phyloP scores from a whole-genome alignment of 2,113 vertebrate genomes.

The Saccopteryx leptura region DNA sequence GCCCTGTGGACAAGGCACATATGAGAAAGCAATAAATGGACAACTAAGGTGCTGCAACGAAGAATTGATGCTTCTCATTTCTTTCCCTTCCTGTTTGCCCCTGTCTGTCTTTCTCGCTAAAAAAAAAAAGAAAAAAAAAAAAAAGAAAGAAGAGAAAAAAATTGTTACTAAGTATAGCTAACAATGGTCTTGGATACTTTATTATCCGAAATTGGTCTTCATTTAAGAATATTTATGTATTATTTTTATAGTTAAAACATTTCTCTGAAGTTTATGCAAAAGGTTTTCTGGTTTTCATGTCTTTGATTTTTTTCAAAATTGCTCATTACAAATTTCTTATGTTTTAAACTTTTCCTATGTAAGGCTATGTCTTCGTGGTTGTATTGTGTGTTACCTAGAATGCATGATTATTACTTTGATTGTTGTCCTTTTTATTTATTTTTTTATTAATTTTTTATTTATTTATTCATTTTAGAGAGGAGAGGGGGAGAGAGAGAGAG shows the following conservation, averaged over 20 bases:
- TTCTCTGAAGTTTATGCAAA: conserved; percentile 29
- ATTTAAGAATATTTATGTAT: conserved; percentile 60
- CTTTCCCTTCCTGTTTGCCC: too few relatives aligned
- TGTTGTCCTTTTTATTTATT: neutral
- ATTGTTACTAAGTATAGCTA: conserved; percentile 57
- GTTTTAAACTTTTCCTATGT: conserved; percentile 27
- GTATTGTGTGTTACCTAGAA: neutral
- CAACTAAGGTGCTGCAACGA: too few relatives aligned
- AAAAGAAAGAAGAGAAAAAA: neutral
- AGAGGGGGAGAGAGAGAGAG: too few relatives aligned
- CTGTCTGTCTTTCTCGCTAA: too few relatives aligned
- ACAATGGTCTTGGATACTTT: conserved; percentile 46
- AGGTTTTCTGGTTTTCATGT: conserved; percentile 33
- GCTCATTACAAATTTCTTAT: conserved; percentile 1
- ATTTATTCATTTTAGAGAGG: too few relatives aligned
- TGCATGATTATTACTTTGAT: conserved; percentile 14
- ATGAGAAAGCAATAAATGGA: too few relatives aligned
- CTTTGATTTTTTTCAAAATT: conserved; percentile 22
- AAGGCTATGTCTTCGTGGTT: neutral
- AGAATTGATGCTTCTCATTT: too few relatives aligned
- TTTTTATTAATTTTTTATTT: too few relatives aligned
- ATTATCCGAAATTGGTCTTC: conserved; percentile 49
- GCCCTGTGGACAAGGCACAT: too few relatives aligned
- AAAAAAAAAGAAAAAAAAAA: too few relatives aligned
- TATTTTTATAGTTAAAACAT: conserved; percentile 37